phyloP scores from a whole-genome alignment of 2,113 vertebrate genomes.

The Piaya cayana region DNA sequence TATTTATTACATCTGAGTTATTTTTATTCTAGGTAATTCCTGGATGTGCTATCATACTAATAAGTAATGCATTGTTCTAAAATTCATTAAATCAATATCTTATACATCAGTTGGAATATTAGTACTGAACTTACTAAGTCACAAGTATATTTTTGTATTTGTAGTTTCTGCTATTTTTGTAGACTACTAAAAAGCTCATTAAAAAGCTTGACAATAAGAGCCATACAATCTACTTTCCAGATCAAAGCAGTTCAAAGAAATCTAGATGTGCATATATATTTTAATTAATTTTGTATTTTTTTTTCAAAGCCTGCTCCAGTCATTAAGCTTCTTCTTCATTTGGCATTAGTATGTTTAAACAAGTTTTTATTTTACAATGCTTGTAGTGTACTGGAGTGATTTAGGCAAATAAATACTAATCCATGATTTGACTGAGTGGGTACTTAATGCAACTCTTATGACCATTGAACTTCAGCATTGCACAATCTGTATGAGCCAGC shows the following conservation, averaged over 20 bases:
- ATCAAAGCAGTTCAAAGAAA: constrained; percentile 26
- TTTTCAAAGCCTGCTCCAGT: neutral
- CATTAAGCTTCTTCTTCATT: neutral
- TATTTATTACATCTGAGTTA: neutral
- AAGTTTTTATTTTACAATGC: neutral
- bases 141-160: neutral
- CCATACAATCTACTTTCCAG: neutral
- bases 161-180: neutral
- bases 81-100: neutral
- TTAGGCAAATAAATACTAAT: neutral
- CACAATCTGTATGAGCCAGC: neutral
- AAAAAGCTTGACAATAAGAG: neutral
- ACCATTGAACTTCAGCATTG: neutral
- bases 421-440: neutral
- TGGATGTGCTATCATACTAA: neutral
- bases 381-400: neutral
- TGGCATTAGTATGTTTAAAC: neutral
- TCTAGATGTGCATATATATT: neutral
- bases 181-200: neutral
- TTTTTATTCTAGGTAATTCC: neutral
- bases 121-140: neutral
- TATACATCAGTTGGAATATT: neutral
- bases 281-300: neutral
- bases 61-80: neutral
- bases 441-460: neutral